A percentile compares a stretch with the other conserved stretches of the same genome.
phyloP scores from a whole-genome alignment of 1,140 invertebrate genomes.

The Zaprionus lachaisei region DNA sequence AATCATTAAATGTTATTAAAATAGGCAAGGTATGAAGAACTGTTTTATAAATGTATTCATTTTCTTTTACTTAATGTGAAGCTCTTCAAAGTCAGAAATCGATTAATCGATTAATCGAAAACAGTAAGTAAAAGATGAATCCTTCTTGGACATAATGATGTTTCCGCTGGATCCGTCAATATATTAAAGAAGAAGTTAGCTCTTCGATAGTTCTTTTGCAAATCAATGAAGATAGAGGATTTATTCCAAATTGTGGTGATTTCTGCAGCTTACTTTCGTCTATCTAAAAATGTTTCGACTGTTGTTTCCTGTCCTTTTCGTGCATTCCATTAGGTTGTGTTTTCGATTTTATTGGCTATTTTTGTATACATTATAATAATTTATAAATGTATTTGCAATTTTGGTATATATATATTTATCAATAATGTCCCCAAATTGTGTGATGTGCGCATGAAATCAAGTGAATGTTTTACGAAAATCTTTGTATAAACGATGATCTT shows the following conservation, averaged over 20 bases:
- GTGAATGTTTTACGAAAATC: conserved; percentile 18
- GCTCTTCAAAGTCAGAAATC: too few relatives aligned
- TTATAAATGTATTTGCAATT: conserved; percentile 25
- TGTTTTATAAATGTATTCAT: too few relatives aligned
- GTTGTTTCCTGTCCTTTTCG: conserved; percentile 8
- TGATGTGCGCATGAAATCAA: conserved; percentile 33
- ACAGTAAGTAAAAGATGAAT: too few relatives aligned
- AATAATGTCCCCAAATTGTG: conserved; percentile 21
- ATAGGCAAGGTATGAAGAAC: too few relatives aligned
- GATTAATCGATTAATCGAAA: too few relatives aligned
- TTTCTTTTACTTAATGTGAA: too few relatives aligned
- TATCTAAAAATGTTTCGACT: conserved; percentile 42
- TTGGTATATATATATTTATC: conserved; percentile 10
- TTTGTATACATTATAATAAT: conserved; percentile 16
- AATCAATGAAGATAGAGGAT: background rate
- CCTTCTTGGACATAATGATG: too few relatives aligned
- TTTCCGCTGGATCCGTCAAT: too few relatives aligned
- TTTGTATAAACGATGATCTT: conserved; percentile 14
- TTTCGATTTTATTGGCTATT: conserved; percentile 21
- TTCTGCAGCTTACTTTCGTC: conserved; percentile 49
- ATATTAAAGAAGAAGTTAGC: too few relatives aligned
- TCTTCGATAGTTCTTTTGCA: background rate
- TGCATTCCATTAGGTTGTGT: conserved; percentile 10
- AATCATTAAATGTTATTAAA: too few relatives aligned
- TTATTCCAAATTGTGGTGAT: conserved; percentile 8